Conservation (phyloP, 2,113 vertebrate species). For the Ifrita kowaldi region DNA sequence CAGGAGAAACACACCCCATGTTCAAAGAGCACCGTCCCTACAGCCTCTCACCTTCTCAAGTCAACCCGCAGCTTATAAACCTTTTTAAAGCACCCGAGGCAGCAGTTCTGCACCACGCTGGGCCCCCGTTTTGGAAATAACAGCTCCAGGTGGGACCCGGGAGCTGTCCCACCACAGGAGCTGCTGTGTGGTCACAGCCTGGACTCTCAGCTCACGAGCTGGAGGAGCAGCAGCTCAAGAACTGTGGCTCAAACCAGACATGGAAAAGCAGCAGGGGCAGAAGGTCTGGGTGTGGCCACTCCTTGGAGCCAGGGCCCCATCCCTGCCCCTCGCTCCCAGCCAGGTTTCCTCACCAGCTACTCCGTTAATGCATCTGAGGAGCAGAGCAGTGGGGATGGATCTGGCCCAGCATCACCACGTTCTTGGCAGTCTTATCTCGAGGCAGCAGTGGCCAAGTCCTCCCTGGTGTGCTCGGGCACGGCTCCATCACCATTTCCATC, state of each 20-base stretch:
- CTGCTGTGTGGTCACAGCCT: fast-evolving
- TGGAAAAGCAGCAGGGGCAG: fast-evolving
- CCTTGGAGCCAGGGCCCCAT: neutral
- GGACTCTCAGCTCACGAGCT: neutral
- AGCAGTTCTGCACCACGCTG: neutral
- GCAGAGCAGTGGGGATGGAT: neutral
- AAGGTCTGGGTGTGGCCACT: neutral
- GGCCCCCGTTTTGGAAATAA: neutral
- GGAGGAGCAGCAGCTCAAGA: neutral
- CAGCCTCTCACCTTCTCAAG: neutral
- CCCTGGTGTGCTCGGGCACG: neutral
- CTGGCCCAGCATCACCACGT: neutral
- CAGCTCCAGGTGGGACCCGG: neutral
- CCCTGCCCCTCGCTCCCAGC: neutral
- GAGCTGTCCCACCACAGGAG: neutral
- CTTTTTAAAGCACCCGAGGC: neutral
- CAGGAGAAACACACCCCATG: neutral
- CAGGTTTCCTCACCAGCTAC: neutral
- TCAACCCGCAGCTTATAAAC: neutral
- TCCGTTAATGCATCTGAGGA: neutral
- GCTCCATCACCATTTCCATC: neutral
- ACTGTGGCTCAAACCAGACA: neutral
- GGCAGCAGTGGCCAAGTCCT: neutral
- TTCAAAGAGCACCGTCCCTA: neutral
- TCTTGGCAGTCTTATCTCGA: neutral